Evolutionary conservation across 2,888 invertebrate species (phyloP).

Genomic region (Nymphalis urticae): DNA sequence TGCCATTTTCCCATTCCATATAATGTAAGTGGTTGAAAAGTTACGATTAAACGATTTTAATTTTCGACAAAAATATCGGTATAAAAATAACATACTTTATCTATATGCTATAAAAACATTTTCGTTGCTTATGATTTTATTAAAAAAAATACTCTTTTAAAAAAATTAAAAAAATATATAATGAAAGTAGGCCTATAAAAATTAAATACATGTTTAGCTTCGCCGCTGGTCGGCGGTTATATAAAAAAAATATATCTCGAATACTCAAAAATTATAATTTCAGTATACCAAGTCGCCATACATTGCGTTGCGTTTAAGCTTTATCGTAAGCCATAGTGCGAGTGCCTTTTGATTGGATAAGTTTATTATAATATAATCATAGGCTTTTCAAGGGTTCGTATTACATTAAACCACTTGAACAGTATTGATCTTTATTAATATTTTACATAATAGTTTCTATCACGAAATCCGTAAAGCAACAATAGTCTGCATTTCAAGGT

Average conservation of each 20-base stretch:
- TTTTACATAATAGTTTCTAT: neutral
- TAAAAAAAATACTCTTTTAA: neutral
- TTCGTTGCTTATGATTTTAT: conserved; percentile 10
- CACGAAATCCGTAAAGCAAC: neutral
- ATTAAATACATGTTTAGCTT: neutral
- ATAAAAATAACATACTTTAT: neutral
- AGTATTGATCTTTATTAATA: neutral
- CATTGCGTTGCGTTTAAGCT: conserved; percentile 12
- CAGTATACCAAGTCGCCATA: conserved; percentile 8
- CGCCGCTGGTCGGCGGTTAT: conserved; percentile 5
- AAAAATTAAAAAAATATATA: neutral
- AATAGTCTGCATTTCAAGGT: no score
- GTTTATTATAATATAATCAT: conserved; percentile 17
- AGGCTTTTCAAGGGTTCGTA: neutral
- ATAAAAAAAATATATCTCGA: conserved; percentile 6
- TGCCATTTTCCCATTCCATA: conserved; percentile 34
- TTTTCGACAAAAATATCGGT: conserved; percentile 9
- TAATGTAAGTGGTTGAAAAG: conserved; percentile 7
- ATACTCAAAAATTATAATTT: conserved; percentile 19
- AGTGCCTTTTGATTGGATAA: conserved; percentile 28
- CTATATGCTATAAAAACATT: neutral
- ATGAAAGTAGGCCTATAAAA: conserved; percentile 3
- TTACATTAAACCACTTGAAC: neutral
- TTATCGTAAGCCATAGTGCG: conserved; percentile 27
- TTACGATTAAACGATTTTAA: neutral